These are phyloP conservation scores for Cryptops parisi DNA, from an alignment of 2,888 invertebrate species.

Conservation along the genomic window DNA sequence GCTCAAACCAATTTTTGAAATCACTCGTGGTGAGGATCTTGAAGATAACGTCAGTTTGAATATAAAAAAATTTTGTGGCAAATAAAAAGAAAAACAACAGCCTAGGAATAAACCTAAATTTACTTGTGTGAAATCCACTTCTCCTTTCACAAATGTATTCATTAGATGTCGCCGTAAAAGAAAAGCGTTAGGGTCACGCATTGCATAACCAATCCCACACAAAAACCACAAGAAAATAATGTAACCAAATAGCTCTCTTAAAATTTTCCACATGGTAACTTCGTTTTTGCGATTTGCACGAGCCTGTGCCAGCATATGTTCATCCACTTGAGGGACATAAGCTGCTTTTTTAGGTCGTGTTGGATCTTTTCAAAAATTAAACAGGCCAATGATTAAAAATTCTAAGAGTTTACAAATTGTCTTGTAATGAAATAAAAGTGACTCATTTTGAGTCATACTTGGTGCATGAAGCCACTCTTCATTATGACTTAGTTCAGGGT, in stretches of 20 bases:
- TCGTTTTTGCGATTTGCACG: constrained; percentile 30
- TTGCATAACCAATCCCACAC: constrained; percentile 34
- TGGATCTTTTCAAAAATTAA: not conserved
- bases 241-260: constrained; percentile 35
- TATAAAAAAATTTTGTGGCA: not conserved
- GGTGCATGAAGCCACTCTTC: constrained; percentile 20
- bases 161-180: constrained; percentile 17
- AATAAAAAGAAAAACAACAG: constrained; percentile 18
- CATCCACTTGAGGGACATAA: not conserved
- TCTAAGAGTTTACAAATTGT: too few species aligned
- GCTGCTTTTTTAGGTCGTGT: not conserved
- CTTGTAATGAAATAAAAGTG: too few species aligned
- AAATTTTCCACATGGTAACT: constrained; percentile 35
- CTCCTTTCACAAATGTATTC: constrained; percentile 19
- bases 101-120: too few species aligned
- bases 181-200: constrained; percentile 26
- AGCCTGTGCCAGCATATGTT: not conserved
- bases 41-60: not conserved
- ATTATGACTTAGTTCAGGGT: constrained; percentile 19
- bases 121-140: constrained; percentile 4
- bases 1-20: constrained; percentile 26
- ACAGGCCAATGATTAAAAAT: too few species aligned
- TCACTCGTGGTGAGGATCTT: constrained; percentile 2
- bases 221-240: constrained; percentile 35
- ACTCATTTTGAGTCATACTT: not conserved